Conservation (phyloP, 2,113 vertebrate genomes). For the Perccottus glenii region DNA sequence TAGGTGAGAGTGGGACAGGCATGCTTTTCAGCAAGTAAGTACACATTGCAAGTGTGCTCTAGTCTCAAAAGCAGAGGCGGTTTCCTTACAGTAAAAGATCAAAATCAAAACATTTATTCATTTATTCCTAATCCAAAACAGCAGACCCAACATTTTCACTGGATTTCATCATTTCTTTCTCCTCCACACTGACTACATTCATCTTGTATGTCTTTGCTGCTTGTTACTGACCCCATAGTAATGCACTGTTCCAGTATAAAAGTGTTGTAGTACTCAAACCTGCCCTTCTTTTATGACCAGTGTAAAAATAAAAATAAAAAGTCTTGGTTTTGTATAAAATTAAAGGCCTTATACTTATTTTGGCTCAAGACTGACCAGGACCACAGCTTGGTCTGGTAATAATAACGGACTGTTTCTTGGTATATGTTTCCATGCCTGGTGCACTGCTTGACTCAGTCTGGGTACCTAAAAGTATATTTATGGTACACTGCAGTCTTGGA, state of each 20-base stretch:
- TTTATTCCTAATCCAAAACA: background rate
- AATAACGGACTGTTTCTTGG: too few relatives aligned
- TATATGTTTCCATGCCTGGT: too few relatives aligned
- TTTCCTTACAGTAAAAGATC: background rate
- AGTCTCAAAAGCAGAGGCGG: background rate
- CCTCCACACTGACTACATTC: background rate
- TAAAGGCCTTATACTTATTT: too few relatives aligned
- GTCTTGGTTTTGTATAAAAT: too few relatives aligned
- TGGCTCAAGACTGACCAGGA: too few relatives aligned
- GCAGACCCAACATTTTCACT: background rate
- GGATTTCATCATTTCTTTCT: conserved; percentile 2
- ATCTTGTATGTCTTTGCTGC: too few relatives aligned
- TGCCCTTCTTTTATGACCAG: too few relatives aligned
- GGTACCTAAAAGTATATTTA: background rate
- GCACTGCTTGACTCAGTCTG: too few relatives aligned
- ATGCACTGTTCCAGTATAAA: background rate
- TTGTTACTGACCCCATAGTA: background rate
- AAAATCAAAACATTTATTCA: conserved; percentile 7
- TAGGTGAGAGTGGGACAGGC: background rate
- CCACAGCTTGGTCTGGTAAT: too few relatives aligned
- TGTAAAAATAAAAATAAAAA: too few relatives aligned
- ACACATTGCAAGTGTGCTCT: background rate
- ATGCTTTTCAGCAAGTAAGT: background rate
- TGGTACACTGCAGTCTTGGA: background rate
- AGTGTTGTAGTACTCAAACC: too few relatives aligned